These are phyloP conservation scores for Phasianus colchicus DNA, from an alignment of 2,113 vertebrate species.

Conservation along the genomic window DNA sequence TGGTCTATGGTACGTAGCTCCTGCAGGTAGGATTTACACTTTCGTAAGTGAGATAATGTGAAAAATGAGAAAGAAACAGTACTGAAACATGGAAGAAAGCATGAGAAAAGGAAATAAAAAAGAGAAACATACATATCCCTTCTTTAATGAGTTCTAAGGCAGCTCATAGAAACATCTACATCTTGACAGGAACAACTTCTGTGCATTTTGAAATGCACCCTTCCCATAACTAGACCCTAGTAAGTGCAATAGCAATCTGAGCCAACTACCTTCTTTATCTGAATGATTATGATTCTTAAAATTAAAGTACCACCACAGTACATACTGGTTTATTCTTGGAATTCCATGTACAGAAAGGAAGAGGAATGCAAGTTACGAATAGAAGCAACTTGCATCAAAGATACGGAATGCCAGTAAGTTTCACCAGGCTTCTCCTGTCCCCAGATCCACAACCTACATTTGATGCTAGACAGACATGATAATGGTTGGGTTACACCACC, in stretches of 20 bases:
- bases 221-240: neutral
- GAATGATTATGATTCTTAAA: neutral
- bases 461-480: neutral
- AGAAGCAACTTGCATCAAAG: neutral
- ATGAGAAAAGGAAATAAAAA: neutral
- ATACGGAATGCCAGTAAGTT: neutral
- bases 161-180: neutral
- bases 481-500: neutral
- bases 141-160: neutral
- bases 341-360: neutral
- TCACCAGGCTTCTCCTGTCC: neutral
- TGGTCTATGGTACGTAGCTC: neutral
- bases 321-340: neutral
- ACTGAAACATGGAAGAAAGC: neutral
- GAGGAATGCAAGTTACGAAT: neutral
- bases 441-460: neutral
- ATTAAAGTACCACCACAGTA: neutral
- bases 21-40: neutral
- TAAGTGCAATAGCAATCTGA: neutral
- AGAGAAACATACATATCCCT: neutral
- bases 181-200: neutral
- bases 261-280: neutral
- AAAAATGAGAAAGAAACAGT: neutral
- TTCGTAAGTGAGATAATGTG: neutral
- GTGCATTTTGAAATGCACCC: neutral